Evolutionary conservation across 2,797 vertebrate species (phyloP), one percentile per base, ranked within the genome.

Genomic region (Melanogrammus aeglefinus): DNA sequence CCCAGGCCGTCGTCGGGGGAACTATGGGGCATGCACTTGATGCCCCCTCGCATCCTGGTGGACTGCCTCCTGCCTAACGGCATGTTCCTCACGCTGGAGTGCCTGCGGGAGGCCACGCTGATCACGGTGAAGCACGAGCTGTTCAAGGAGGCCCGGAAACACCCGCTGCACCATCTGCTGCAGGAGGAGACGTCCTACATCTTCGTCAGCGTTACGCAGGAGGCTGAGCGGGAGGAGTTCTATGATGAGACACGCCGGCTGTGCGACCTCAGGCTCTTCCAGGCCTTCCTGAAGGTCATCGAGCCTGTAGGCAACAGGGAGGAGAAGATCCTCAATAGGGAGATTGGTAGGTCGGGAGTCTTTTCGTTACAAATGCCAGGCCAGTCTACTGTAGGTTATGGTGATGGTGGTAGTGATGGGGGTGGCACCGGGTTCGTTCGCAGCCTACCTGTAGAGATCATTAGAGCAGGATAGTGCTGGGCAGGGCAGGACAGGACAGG

Each of bases 151-250:
- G 98, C 98, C 5, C 95, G 97, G 88, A 99, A 99, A 90, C 97
- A 97, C 81, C 98, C 98, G 76, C 96, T 99, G 73, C 95, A 97
- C 89, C 97, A 99, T 91, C 95, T 99, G 87, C 96, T 99, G 86
- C 98, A 99, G 85, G 98, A 99, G 91, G 98, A 99, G 89, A 97
- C 96, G 87, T 98, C 97, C 91, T 99, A 99, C 94, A 99, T 99
- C 94, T 99, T 99, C 82, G 97, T 99, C 95, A 99, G 98, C 77
- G 98, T 99, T 88, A 99, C 97, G 1, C 98, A 95, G 81, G 98
- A 99, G 91, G 98, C 98, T 7, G 98, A 99, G 91, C 95, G 95
- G 82, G 98, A 99, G 92, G 98, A 99, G 92, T 99, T 99, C 92
- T 99, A 97, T 8, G 98, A 99, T 80, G 98, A 99, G 93, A 99